Conservation (phyloP, 2,113 vertebrate genomes). For the Aythya baeri region DNA sequence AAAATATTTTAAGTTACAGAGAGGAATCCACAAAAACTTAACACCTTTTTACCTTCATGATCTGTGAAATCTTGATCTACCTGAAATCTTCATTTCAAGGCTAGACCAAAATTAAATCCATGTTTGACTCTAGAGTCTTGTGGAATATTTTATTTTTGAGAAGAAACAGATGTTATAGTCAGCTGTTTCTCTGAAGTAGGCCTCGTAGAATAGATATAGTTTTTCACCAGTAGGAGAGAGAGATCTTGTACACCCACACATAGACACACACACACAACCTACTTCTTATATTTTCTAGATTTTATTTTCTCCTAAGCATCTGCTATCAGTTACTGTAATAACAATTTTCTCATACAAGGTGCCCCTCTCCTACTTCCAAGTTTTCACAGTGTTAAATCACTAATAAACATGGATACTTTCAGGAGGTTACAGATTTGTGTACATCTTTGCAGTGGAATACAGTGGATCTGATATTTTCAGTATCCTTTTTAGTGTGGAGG, state of each 20-base stretch:
- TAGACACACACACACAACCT: rapidly evolving
- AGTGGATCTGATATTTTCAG: neutral
- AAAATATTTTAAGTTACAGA: neutral
- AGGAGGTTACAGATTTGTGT: neutral
- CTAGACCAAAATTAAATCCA: neutral
- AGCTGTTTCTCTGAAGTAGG: neutral
- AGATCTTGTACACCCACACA: rapidly evolving
- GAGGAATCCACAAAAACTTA: neutral
- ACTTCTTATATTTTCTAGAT: neutral
- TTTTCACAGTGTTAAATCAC: neutral
- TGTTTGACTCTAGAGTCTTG: neutral
- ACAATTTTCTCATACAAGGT: neutral
- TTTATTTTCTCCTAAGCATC: neutral
- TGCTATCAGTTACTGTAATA: neutral
- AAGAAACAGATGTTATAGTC: neutral
- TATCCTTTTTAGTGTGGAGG: neutral
- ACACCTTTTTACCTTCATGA: neutral
- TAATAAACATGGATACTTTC: neutral
- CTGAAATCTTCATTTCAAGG: neutral
- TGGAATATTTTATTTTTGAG: neutral
- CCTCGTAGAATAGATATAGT: neutral
- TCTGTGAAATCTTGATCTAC: neutral
- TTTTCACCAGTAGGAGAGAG: neutral
- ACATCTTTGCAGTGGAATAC: neutral
- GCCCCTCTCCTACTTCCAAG: neutral